Conservation (phyloP, 2,888 invertebrate genomes). For the Chymomyza amoena region DNA sequence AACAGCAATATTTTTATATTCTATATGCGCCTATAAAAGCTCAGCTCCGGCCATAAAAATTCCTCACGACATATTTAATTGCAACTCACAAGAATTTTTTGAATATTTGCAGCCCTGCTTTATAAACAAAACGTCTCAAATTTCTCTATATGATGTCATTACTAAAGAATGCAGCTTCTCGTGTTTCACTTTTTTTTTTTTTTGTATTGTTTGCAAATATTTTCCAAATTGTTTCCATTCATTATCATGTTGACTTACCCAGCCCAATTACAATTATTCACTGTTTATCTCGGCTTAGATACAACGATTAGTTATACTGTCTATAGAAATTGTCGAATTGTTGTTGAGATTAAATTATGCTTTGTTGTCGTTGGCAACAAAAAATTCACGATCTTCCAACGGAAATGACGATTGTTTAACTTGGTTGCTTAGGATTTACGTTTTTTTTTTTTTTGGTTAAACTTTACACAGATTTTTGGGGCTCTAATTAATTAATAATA, state of each 20-base stretch:
- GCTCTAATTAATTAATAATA: not conserved
- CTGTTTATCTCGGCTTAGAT: not conserved
- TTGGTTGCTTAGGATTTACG: not conserved
- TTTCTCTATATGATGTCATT: slow-evolving; percentile 27
- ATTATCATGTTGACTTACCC: slow-evolving; percentile 14
- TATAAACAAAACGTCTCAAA: not conserved
- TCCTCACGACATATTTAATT: too few species aligned
- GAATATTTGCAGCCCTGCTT: not conserved
- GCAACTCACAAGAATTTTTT: too few species aligned
- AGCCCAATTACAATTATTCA: slow-evolving; percentile 7
- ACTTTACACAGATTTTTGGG: not conserved
- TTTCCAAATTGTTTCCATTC: slow-evolving; percentile 11
- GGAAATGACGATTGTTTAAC: not conserved
- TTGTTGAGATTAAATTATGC: not conserved
- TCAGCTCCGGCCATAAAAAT: too few species aligned
- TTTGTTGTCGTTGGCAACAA: not conserved
- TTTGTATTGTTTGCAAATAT: slow-evolving; percentile 7
- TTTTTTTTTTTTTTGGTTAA: not conserved
- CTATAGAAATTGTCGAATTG: not conserved
- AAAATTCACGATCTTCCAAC: not conserved
- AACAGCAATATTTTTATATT: too few species aligned
- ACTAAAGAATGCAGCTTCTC: slow-evolving; percentile 6
- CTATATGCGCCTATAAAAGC: too few species aligned
- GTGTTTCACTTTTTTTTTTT: slow-evolving; percentile 6
- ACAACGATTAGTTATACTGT: not conserved